Percentiles rank a stretch among this genome's conserved stretches.
Evolutionary conservation across 2,888 invertebrate genomes (phyloP).

Genomic region (Cerastoderma edule): DNA sequence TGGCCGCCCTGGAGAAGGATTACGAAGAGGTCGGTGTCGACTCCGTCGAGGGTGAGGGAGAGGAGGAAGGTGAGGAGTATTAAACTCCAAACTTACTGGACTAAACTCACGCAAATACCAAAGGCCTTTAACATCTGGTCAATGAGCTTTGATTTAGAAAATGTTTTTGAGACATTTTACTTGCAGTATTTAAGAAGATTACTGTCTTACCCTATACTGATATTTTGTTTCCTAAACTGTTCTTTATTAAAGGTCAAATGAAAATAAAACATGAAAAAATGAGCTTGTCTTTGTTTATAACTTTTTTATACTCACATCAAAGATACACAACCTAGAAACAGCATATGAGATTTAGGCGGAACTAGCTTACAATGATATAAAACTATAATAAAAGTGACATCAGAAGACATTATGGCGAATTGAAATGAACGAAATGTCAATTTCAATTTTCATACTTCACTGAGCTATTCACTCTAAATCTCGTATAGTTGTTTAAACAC

Average conservation of each 20-base stretch:
- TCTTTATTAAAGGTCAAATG: constrained; percentile 8
- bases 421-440: too few species aligned
- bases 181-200: not conserved
- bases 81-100: constrained; percentile 27
- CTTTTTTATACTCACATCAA: too few species aligned
- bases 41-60: constrained; percentile 48
- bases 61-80: constrained; percentile 46
- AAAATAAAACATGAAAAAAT: constrained; percentile 4
- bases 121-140: constrained; percentile 25
- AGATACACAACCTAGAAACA: too few species aligned
- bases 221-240: constrained; percentile 14
- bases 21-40: constrained; percentile 68
- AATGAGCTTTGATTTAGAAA: constrained; percentile 23
- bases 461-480: too few species aligned
- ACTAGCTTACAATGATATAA: too few species aligned
- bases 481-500: too few species aligned
- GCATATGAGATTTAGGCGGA: too few species aligned
- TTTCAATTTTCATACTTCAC: too few species aligned
- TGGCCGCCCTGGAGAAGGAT: constrained; percentile 76
- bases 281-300: too few species aligned
- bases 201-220: not conserved
- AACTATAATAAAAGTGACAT: too few species aligned
- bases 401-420: too few species aligned
- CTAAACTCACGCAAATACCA: not conserved
- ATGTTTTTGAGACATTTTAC: not conserved